phyloP scores from a whole-genome alignment of 2,888 invertebrate species.

The Stenodera caucasica region DNA sequence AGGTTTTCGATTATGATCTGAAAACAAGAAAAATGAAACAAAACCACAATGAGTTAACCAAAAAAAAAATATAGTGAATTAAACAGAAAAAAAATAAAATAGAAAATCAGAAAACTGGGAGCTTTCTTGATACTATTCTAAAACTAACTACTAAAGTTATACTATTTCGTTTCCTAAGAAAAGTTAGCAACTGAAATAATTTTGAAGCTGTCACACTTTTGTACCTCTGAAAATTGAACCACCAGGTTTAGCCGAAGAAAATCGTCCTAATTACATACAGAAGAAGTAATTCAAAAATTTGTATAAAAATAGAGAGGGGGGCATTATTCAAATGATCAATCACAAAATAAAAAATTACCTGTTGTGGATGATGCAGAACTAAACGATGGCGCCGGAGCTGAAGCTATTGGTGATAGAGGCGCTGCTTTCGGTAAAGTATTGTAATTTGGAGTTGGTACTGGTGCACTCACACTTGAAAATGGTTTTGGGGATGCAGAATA shows the following conservation, averaged over 20 bases:
- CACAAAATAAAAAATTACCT: slow-evolving; percentile 43
- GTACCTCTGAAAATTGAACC: slow-evolving; percentile 54
- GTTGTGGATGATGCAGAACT: slow-evolving; percentile 46
- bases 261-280: slow-evolving; percentile 48
- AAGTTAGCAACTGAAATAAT: slow-evolving; percentile 23
- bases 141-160: slow-evolving; percentile 13
- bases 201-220: slow-evolving; percentile 18
- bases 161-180: slow-evolving; percentile 20
- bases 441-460: slow-evolving; percentile 56
- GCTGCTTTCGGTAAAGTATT: slow-evolving; percentile 35
- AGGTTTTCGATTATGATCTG: slow-evolving; percentile 63
- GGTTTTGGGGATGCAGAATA: slow-evolving; percentile 62
- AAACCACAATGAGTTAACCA: slow-evolving; percentile 19
- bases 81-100: slow-evolving; percentile 22
- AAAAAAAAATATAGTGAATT: slow-evolving; percentile 5
- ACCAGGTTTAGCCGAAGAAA: slow-evolving; percentile 51
- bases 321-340: not conserved
- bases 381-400: slow-evolving; percentile 45
- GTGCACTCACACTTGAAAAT: slow-evolving; percentile 61
- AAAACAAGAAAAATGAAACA: slow-evolving; percentile 49
- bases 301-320: not conserved
- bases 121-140: slow-evolving; percentile 36
- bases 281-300: not conserved
- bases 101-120: slow-evolving; percentile 19
- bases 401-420: slow-evolving; percentile 40